Evolutionary conservation across 2,888 invertebrate genomes (phyloP).

Genomic region (Aporophyla lueneburgensis): DNA sequence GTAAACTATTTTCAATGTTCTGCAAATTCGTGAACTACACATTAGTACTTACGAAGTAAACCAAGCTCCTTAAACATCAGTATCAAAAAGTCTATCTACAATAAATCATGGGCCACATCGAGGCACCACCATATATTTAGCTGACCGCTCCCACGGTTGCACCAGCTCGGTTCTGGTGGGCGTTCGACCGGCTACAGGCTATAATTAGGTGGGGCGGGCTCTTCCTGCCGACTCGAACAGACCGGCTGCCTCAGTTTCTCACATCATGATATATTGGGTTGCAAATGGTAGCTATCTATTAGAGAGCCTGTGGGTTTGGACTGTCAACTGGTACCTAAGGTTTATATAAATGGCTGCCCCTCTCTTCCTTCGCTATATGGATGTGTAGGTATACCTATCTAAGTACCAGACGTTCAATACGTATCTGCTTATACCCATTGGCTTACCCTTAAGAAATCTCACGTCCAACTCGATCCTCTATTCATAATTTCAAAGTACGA

Average conservation of each 20-base stretch:
- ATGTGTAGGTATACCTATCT: not conserved
- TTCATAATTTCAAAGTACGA: too few species aligned
- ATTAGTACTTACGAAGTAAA: not conserved
- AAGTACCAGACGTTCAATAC: too few species aligned
- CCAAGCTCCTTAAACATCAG: constrained; percentile 1
- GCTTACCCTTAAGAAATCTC: too few species aligned
- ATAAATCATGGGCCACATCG: constrained; percentile 50
- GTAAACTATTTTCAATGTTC: not conserved
- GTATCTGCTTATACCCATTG: too few species aligned
- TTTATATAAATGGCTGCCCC: constrained; percentile 11
- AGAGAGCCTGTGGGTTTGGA: constrained; percentile 22
- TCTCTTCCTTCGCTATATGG: not conserved
- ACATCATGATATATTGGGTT: constrained; percentile 54
- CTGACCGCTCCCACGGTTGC: constrained; percentile 56
- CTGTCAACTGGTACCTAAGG: constrained; percentile 38
- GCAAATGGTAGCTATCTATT: constrained; percentile 57
- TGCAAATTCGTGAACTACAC: not conserved
- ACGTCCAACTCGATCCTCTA: too few species aligned
- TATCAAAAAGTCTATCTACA: constrained; percentile 46
- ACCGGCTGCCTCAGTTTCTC: constrained; percentile 58
- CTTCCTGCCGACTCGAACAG: constrained; percentile 63
- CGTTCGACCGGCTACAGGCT: constrained; percentile 65
- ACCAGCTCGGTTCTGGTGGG: constrained; percentile 67
- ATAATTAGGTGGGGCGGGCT: constrained; percentile 75
- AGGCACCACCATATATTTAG: constrained; percentile 34